Evolutionary conservation across 64 coral and sea anemone genomes (phyloP).

Genomic region (Orbicella faveolata): DNA sequence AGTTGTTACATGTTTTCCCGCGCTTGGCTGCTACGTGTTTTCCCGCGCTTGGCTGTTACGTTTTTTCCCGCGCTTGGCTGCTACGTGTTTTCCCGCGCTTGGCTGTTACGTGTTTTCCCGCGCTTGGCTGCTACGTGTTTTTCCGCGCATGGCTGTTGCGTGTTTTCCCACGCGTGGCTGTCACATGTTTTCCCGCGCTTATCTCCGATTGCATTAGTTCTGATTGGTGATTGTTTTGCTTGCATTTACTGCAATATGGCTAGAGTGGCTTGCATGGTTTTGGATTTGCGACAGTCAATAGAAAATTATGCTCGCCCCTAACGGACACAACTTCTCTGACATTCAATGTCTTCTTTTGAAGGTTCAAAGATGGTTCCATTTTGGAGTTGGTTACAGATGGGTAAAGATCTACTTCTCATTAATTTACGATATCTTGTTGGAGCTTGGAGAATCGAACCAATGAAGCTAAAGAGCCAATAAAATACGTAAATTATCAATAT

Average conservation of each 20-base stretch:
- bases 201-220: too few relatives aligned
- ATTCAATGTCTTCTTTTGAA: conserved; percentile 27
- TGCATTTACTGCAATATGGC: too few relatives aligned
- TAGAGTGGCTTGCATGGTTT: too few relatives aligned
- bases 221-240: too few relatives aligned
- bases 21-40: neutral
- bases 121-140: neutral
- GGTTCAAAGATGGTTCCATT: conserved; percentile 96
- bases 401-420: conserved; percentile 86
- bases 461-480: conserved; percentile 74
- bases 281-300: too few relatives aligned
- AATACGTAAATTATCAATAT: neutral
- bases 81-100: neutral
- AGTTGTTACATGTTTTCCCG: neutral
- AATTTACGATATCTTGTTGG: conserved; percentile 80
- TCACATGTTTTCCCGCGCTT: too few relatives aligned
- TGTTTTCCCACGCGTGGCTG: neutral
- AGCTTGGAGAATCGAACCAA: conserved; percentile 85
- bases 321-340: too few relatives aligned
- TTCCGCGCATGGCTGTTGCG: neutral
- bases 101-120: too few relatives aligned
- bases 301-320: too few relatives aligned
- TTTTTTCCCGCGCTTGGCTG: neutral
- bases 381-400: conserved; percentile 98
- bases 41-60: neutral